Evolutionary conservation across 2,888 invertebrate genomes (phyloP).

Genomic region (Lysandra bellargus): DNA sequence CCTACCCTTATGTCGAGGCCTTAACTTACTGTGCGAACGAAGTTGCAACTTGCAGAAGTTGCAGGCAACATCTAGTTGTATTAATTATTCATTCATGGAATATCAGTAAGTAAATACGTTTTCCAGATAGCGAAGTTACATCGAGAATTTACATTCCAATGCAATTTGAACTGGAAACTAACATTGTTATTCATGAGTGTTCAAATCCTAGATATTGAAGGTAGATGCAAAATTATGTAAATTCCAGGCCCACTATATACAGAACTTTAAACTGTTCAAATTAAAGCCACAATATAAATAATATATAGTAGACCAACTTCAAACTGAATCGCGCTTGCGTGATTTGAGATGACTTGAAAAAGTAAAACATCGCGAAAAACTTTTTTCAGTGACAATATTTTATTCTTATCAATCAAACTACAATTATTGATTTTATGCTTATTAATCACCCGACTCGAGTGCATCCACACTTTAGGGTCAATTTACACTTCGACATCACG

Average conservation of each 20-base stretch:
- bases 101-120: not conserved
- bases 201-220: slow-evolving; percentile 14
- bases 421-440: too few relatives aligned
- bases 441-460: too few relatives aligned
- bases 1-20: not conserved
- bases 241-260: not conserved
- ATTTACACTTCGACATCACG: too few relatives aligned
- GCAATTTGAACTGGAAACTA: slow-evolving; percentile 3
- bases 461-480: too few relatives aligned
- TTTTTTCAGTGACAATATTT: too few relatives aligned
- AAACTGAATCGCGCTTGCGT: not conserved
- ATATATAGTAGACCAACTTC: not conserved
- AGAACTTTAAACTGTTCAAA: not conserved
- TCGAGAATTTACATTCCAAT: not conserved
- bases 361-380: too few relatives aligned
- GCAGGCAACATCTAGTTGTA: not conserved
- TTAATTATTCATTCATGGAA: not conserved
- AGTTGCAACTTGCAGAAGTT: too few relatives aligned
- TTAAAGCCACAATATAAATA: not conserved
- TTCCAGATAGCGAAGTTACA: not conserved
- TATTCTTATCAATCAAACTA: too few relatives aligned
- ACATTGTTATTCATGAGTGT: slow-evolving; percentile 13
- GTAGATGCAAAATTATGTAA: slow-evolving; percentile 9
- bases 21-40: too few relatives aligned
- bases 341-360: not conserved